Base-by-base conservation (phyloP, 2,888 invertebrate genomes). In the Bimastos eiseni region DNA sequence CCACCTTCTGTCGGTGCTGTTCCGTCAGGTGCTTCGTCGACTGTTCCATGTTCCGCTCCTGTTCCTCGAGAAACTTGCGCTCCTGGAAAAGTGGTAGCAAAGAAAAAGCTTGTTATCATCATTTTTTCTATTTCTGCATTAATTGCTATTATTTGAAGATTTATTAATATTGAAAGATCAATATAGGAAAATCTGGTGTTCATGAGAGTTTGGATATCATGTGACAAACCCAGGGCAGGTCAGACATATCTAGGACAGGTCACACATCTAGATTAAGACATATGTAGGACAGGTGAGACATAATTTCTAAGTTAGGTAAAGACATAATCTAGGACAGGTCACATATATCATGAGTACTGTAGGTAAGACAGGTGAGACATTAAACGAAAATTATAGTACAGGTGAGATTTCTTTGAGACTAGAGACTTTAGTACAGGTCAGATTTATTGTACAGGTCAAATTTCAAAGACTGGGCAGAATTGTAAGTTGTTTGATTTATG, bases 1-100 rank as follows among this genome's bases (percentile, higher is more conserved):
- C 98, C 94, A 99, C 97, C 93, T 98, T 97, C 95, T 98, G 98
- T 88, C 98, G 96, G 95, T 98, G 98, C 93, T 97, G 97, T 94
- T 98, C 98, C 94, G 97, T 97, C 92, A 99, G 96, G 91, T 98
- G 96, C n/a, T 98, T 96, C 95, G 99, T 96, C 90, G 97, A 97
- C 89, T 97, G 96, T 94, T 99, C 98, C 94, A 98, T 97, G 91
- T 97, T 97, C 94, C 98, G 98, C 93, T 98, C 97, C 30, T 98
- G 96, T 93, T 97, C 97, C 93, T 98, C 98, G 91, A 98, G 96
- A 96, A 98, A 99, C 19, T 96, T 95, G 84, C 97, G 97, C 95
- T 99, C 99, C 96, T 96, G 83, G 19, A 36, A 33, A 19, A 89
- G 19, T 1, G 11, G n/a, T n/a, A 70, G n/a, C 13, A n/a, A 70